Evolutionary conservation across 2,888 invertebrate genomes (phyloP).

Genomic region (Luffia ferchaultella): DNA sequence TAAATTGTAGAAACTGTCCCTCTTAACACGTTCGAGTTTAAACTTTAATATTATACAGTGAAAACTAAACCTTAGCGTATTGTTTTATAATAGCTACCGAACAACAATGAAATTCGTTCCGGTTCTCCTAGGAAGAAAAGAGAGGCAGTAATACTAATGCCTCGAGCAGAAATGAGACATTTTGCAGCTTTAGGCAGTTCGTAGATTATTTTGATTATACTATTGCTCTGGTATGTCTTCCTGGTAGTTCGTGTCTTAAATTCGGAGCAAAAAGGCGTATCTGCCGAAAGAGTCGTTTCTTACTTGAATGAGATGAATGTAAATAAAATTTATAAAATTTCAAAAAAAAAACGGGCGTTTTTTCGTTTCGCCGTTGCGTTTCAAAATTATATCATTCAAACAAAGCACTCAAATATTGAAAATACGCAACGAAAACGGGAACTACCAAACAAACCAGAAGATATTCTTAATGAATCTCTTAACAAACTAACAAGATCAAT

Average conservation of each 20-base stretch:
- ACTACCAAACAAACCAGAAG: too few relatives aligned
- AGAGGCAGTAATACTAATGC: neutral
- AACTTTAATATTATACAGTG: neutral
- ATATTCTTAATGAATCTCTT: too few relatives aligned
- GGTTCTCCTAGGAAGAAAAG: neutral
- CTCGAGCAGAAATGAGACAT: neutral
- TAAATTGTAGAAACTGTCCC: slow-evolving; percentile 16
- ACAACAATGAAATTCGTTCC: neutral
- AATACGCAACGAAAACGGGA: too few relatives aligned
- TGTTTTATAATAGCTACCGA: neutral
- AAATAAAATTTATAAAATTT: too few relatives aligned
- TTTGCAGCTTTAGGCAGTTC: neutral
- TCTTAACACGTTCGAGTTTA: neutral
- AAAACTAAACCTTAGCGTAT: neutral
- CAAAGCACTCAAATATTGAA: too few relatives aligned
- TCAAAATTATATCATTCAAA: too few relatives aligned
- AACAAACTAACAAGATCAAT: too few relatives aligned
- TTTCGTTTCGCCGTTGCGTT: too few relatives aligned
- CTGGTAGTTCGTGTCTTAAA: slow-evolving; percentile 3
- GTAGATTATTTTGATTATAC: too few relatives aligned
- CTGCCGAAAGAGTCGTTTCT: too few relatives aligned
- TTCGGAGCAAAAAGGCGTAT: slow-evolving; percentile 4
- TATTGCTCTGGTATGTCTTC: slow-evolving; percentile 1
- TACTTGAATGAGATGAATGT: too few relatives aligned
- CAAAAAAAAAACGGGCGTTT: too few relatives aligned